Evolutionary conservation across 2,888 invertebrate species (phyloP).

Genomic region (Dendrolimus houi): DNA sequence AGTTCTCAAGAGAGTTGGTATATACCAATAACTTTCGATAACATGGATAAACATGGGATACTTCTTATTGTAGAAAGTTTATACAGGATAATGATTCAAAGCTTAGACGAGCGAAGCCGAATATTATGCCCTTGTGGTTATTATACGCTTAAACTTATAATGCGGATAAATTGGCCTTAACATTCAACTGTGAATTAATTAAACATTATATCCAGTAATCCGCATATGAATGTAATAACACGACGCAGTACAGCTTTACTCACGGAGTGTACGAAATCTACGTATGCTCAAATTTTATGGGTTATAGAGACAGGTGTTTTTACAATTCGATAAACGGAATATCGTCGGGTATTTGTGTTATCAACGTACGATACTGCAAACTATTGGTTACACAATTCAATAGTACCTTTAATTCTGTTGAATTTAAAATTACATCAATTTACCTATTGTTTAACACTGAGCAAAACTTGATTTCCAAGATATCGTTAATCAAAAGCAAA

Average conservation of each 20-base stretch:
- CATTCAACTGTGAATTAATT: not conserved
- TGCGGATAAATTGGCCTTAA: not conserved
- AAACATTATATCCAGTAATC: not conserved
- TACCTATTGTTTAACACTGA: slow-evolving; percentile 27
- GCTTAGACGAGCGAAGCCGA: no score
- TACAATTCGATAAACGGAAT: slow-evolving; percentile 2
- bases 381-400: slow-evolving; percentile 2
- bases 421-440: slow-evolving; percentile 30
- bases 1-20: no score
- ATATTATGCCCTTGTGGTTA: no score
- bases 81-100: no score
- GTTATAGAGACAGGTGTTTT: not conserved
- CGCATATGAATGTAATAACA: not conserved
- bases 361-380: slow-evolving; percentile 4
- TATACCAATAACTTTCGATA: no score
- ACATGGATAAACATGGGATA: no score
- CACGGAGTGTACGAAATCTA: not conserved
- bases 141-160: no score
- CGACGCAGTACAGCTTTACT: not conserved
- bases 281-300: not conserved
- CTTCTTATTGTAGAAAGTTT: no score
- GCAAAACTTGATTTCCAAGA: slow-evolving; percentile 15
- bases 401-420: slow-evolving; percentile 23
- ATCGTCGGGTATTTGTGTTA: not conserved
- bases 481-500: slow-evolving; percentile 2